These are phyloP conservation scores for Cochlearius cochlearius DNA, from an alignment of 2,113 vertebrate genomes.

Conservation along the genomic window DNA sequence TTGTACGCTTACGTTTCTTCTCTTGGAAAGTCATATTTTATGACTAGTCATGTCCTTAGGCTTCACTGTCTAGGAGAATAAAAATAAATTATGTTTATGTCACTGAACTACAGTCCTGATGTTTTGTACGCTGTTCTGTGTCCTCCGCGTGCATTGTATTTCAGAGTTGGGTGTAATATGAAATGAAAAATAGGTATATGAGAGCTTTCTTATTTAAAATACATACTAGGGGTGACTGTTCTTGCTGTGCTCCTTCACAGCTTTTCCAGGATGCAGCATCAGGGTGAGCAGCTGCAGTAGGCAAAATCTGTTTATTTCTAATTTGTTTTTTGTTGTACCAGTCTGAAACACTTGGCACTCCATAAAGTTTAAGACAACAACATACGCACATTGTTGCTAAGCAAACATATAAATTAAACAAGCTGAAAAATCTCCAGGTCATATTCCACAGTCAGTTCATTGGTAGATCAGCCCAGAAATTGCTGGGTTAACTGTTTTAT, in stretches of 20 bases:
- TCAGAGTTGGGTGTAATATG: background rate
- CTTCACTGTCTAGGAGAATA: background rate
- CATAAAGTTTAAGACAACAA: background rate
- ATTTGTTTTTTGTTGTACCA: background rate
- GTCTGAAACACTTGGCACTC: background rate
- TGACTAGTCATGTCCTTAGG: background rate
- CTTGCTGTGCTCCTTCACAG: background rate
- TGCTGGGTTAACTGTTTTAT: background rate
- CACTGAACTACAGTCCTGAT: background rate
- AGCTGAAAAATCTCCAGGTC: background rate
- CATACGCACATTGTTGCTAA: background rate
- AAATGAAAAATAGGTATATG: background rate
- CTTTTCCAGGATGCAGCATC: background rate
- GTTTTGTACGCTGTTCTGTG: background rate
- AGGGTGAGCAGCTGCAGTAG: background rate
- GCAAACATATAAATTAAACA: background rate
- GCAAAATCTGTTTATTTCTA: background rate
- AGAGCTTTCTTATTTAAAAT: background rate
- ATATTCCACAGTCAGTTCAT: background rate
- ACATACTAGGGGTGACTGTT: background rate
- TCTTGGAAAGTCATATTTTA: background rate
- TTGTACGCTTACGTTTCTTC: background rate
- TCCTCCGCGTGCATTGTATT: background rate
- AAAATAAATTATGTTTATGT: background rate
- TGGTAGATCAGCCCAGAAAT: background rate